Evolutionary conservation across 2,113 vertebrate genomes (phyloP).

Genomic region (Sula dactylatra): DNA sequence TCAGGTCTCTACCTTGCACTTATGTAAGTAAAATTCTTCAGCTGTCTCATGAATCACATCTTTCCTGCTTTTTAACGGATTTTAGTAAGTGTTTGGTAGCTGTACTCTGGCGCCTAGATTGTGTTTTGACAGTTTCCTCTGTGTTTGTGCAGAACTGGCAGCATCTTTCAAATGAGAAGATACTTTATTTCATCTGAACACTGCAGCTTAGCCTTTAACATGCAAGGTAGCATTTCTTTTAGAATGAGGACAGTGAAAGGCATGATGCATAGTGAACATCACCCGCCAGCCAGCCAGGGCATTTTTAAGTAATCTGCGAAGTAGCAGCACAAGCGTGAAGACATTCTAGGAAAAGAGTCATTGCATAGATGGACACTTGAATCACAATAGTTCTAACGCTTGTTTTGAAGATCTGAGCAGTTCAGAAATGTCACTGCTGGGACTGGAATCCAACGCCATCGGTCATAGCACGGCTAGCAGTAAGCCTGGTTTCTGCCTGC

Average conservation of each 20-base stretch:
- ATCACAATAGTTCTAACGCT: not conserved
- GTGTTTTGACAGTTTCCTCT: constrained; percentile 38
- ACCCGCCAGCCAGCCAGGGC: not conserved
- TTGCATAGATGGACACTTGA: not conserved
- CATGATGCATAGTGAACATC: not conserved
- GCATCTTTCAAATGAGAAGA: not conserved
- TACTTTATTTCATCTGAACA: not conserved
- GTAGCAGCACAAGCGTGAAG: not conserved
- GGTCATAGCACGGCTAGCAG: not conserved
- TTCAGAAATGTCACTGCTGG: not conserved
- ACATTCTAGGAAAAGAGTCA: not conserved
- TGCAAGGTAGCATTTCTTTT: not conserved
- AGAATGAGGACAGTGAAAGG: not conserved
- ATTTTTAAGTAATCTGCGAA: not conserved
- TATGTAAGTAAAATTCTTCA: not conserved
- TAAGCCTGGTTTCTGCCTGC: not conserved
- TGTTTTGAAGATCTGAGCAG: not conserved
- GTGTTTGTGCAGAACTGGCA: constrained; percentile 12
- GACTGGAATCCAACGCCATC: not conserved
- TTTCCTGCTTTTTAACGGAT: not conserved
- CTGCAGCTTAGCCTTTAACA: not conserved
- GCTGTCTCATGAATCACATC: not conserved
- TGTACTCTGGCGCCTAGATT: constrained; percentile 20
- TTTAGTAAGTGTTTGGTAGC: not conserved
- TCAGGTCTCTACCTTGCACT: not conserved